These are phyloP conservation scores for Piprites chloris DNA, from an alignment of 2,113 vertebrate genomes.

Conservation along the genomic window DNA sequence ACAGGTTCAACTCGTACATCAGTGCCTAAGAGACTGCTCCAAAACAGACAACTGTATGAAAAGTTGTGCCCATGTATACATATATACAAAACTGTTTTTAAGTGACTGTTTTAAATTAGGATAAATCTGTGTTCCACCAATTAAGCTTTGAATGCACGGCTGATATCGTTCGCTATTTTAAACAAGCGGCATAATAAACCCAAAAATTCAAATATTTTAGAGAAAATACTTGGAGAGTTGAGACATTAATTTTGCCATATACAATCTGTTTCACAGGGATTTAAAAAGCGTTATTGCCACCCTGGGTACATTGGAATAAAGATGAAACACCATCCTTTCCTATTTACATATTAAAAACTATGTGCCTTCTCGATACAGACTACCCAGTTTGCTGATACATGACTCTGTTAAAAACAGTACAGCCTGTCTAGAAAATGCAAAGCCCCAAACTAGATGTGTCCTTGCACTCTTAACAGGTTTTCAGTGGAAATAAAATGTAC, in stretches of 20 bases:
- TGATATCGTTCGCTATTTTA: conserved; percentile 43
- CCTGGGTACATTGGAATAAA: conserved; percentile 67
- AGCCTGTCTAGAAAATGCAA: conserved; percentile 8
- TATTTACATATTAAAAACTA: conserved; percentile 74
- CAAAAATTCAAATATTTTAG: conserved; percentile 76
- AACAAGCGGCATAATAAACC: conserved; percentile 70
- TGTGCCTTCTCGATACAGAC: conserved; percentile 29
- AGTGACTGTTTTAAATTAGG: conserved; percentile 64
- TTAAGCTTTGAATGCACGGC: conserved; percentile 47
- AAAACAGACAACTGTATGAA: conserved; percentile 60
- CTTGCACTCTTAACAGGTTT: conserved; percentile 58
- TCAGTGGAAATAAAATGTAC: conserved; percentile 34
- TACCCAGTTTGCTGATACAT: conserved; percentile 35
- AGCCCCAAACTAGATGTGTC: background rate
- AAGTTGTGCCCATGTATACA: conserved; percentile 63
- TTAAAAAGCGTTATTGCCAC: conserved; percentile 69
- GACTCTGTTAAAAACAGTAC: conserved; percentile 49
- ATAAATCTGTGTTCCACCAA: conserved; percentile 64
- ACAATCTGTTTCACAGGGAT: conserved; percentile 74
- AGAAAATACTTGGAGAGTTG: conserved; percentile 71
- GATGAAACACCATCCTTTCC: conserved; percentile 59
- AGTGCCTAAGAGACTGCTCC: conserved; percentile 47
- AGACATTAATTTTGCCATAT: conserved; percentile 74
- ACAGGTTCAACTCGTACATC: conserved; percentile 48
- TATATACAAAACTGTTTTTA: conserved; percentile 64